Evolutionary conservation across 1,140 invertebrate genomes (phyloP).

Genomic region (Venturia canescens): DNA sequence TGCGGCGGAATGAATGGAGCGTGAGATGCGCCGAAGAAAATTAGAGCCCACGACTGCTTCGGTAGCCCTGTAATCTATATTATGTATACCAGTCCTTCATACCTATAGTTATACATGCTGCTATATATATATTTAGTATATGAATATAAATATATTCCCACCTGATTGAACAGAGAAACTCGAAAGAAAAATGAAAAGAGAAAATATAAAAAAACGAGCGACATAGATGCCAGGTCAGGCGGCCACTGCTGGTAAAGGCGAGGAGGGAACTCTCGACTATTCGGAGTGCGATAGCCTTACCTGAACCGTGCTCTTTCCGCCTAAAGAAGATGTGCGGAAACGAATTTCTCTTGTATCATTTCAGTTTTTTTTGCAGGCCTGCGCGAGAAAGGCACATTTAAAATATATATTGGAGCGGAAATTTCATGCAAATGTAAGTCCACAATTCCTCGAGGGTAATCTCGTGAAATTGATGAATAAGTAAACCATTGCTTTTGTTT

Average conservation of each 20-base stretch:
- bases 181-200: constrained; percentile 5
- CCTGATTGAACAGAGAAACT: too few species aligned
- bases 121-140: too few species aligned
- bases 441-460: too few species aligned
- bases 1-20: constrained; percentile 34
- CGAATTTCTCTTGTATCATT: constrained; percentile 56
- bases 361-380: too few species aligned
- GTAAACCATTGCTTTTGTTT: too few species aligned
- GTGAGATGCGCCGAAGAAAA: constrained; percentile 37
- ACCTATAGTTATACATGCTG: constrained; percentile 1
- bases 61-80: constrained; percentile 32
- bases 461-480: too few species aligned
- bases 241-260: constrained; percentile 40
- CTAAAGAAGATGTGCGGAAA: constrained; percentile 71
- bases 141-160: background rate
- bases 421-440: too few species aligned
- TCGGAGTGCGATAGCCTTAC: background rate
- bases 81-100: constrained; percentile 17
- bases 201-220: constrained; percentile 45
- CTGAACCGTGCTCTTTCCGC: background rate
- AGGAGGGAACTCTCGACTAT: background rate
- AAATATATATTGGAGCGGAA: too few species aligned
- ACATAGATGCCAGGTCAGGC: constrained; percentile 46
- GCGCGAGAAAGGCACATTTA: too few species aligned
- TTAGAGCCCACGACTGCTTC: constrained; percentile 19